phyloP scores from a whole-genome alignment of 2,888 invertebrate genomes.

The Cyrtodaria siliqua region DNA sequence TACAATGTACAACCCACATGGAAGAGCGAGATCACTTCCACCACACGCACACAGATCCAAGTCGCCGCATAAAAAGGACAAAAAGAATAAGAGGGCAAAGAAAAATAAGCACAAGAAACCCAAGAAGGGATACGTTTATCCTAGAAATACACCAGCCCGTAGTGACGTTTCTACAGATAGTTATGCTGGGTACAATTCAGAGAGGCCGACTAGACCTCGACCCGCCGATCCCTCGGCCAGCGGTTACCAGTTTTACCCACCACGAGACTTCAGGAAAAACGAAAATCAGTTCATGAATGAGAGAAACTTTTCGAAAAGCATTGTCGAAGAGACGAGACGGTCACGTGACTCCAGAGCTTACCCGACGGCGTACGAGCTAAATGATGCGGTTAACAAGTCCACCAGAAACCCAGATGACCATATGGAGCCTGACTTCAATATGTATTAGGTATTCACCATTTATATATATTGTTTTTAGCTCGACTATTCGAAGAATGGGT shows the following conservation, averaged over 20 bases:
- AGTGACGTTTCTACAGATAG: slow-evolving; percentile 71
- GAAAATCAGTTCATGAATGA: slow-evolving; percentile 81
- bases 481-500: too few relatives aligned
- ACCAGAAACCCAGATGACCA: too few relatives aligned
- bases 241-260: slow-evolving; percentile 64
- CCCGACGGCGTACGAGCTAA: slow-evolving; percentile 76
- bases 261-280: slow-evolving; percentile 74
- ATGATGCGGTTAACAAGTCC: slow-evolving; percentile 53
- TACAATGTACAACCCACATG: slow-evolving; percentile 59
- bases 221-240: slow-evolving; percentile 24
- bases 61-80: slow-evolving; percentile 67
- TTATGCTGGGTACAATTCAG: slow-evolving; percentile 73
- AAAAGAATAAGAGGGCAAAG: slow-evolving; percentile 68
- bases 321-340: slow-evolving; percentile 69
- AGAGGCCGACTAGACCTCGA: slow-evolving; percentile 52
- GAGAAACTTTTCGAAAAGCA: slow-evolving; percentile 72
- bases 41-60: slow-evolving; percentile 63
- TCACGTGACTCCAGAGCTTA: slow-evolving; percentile 53
- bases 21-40: slow-evolving; percentile 53
- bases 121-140: neutral
- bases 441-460: slow-evolving; percentile 51
- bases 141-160: slow-evolving; percentile 9
- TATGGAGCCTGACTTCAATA: slow-evolving; percentile 41
- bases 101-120: slow-evolving; percentile 50
- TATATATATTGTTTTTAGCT: too few relatives aligned